Evolutionary conservation across 2,797 vertebrate genomes (phyloP).

Genomic region (Limnodromus scolopaceus): DNA sequence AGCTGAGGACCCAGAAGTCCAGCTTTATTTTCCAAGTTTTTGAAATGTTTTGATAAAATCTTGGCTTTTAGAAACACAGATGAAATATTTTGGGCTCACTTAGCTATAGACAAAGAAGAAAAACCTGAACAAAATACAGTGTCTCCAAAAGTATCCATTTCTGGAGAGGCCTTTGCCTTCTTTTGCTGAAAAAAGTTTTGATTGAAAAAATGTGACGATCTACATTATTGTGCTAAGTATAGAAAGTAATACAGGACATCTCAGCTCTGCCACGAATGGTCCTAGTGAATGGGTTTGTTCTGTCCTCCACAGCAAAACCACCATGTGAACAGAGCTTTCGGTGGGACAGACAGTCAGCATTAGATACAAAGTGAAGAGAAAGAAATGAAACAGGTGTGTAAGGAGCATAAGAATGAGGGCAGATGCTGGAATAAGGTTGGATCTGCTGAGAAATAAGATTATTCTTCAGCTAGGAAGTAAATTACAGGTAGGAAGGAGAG

Average conservation of each 20-base stretch:
- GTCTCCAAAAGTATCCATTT: background rate
- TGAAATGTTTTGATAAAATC: background rate
- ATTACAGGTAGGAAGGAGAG: background rate
- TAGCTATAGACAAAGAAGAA: background rate
- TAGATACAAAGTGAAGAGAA: background rate
- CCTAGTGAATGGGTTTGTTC: background rate
- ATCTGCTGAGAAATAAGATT: background rate
- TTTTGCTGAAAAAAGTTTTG: background rate
- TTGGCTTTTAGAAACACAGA: background rate
- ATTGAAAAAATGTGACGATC: background rate
- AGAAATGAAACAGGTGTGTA: background rate
- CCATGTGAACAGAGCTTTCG: background rate
- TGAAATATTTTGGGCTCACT: background rate
- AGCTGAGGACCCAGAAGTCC: background rate
- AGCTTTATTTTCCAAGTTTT: background rate
- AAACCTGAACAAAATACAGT: background rate
- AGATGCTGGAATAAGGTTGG: background rate
- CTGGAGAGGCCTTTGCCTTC: background rate
- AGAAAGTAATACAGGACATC: background rate
- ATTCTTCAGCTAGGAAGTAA: constrained; percentile 3
- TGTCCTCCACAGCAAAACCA: background rate
- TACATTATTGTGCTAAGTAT: background rate
- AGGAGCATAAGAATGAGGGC: background rate
- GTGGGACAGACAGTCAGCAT: background rate
- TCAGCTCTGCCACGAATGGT: background rate